Evolutionary conservation across 2,888 invertebrate genomes (phyloP).

Genomic region (Drosophila quinaria): DNA sequence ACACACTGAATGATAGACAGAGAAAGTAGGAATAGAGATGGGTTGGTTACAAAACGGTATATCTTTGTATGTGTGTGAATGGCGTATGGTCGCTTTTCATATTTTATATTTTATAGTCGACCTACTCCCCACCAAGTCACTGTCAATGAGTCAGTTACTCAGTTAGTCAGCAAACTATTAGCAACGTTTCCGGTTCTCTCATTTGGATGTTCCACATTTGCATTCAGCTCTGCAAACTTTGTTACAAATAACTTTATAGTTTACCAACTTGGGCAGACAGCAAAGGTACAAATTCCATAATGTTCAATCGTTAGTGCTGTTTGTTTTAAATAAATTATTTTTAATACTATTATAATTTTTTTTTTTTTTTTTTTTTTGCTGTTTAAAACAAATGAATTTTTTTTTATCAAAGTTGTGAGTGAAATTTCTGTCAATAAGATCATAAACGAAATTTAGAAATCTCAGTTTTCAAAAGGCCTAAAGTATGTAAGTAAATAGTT

Average conservation of each 20-base stretch:
- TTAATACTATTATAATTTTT: background rate
- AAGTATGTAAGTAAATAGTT: slow-evolving; percentile 1
- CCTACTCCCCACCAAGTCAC: slow-evolving; percentile 10
- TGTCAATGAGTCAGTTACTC: slow-evolving; percentile 20
- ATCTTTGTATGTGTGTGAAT: background rate
- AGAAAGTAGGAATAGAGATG: slow-evolving; percentile 5
- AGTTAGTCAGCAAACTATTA: slow-evolving; percentile 38
- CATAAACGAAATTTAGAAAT: background rate
- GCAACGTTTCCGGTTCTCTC: slow-evolving; percentile 36
- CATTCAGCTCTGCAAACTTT: slow-evolving; percentile 12
- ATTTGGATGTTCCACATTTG: slow-evolving; percentile 24
- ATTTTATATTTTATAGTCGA: slow-evolving; percentile 30
- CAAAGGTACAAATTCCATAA: slow-evolving; percentile 4
- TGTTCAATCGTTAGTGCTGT: background rate
- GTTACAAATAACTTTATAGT: slow-evolving; percentile 8
- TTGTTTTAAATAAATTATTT: background rate
- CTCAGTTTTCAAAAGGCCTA: background rate
- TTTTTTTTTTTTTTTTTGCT: too few species aligned
- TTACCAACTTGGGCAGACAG: slow-evolving; percentile 10
- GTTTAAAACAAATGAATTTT: background rate
- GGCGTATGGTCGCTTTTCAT: slow-evolving; percentile 15
- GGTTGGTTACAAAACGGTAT: slow-evolving; percentile 3
- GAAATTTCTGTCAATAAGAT: background rate
- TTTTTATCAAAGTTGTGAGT: background rate
- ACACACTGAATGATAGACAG: slow-evolving; percentile 8